Base-by-base conservation (phyloP, 2,113 vertebrate genomes). In the Erpornis zantholeuca region DNA sequence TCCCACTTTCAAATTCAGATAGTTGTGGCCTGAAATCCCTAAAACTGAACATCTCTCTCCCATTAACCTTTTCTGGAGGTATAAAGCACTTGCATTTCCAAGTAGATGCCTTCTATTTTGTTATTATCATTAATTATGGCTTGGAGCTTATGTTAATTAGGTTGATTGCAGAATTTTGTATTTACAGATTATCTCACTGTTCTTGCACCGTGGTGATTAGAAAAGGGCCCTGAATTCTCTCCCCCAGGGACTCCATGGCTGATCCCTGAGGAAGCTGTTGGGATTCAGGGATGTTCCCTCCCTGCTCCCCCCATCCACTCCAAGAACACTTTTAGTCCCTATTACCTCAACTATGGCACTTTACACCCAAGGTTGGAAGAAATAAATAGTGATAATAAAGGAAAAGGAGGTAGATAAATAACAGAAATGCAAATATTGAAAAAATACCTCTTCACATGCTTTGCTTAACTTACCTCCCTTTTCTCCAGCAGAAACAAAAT, bases 111-210 rank as follows among this genome's bases (percentile, higher is more conserved):
- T 83, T 12, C 15, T 64, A 93, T 93, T 64, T 70, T 50, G 6
- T 77, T 79, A 52, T 61, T 42, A 38, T 66, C 29, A 35, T 70
- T 86, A 88, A 88, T 84, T 92, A 56, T 11, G 15, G 21, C 61
- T 90, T 87, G 25, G 49, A 76, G 44, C 14, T 86, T 31, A 29
- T 52, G 36, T 65, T 82, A 96, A 95, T 94, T 89, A 45, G 59
- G 57, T 61, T 96, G 87, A 25, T 49, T 72, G 59, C 49, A 65
- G 70, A 81, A 92, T 96, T 97, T 92, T 96, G 54, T 86, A 87
- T 78, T 82, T 93, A 14, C 49, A 89, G 93, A 91, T 56, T 82
- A 54, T 84, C 54, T 85, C 95, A 76, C 92, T 82, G 83, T 82
- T 63, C 69, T 65, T 66, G 20, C 57, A 80, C 42, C 19, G 20